Evolutionary conservation across 1,140 invertebrate genomes (phyloP), one percentile per base, ranked within the genome.

Genomic region (Drosophila rhopaloa): DNA sequence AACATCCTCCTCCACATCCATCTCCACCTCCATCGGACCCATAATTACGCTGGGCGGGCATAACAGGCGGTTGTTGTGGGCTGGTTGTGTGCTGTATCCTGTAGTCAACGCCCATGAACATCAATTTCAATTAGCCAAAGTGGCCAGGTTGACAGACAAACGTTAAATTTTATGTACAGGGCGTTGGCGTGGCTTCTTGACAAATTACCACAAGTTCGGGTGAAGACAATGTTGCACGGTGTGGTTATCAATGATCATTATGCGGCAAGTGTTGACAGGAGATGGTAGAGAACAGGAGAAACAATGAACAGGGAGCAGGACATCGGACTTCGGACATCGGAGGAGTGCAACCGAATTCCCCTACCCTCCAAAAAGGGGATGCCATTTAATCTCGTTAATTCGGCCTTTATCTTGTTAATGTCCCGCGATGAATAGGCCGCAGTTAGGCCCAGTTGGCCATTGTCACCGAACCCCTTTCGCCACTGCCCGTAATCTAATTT

Each of bases 81-180:
- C 48, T n/a, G 56, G 9, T 19, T 74, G 38, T 35, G 46, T 43
- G 48, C 24, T 61, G 53, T 73, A 47, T 43, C 43, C 24, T 61
- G 53, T 73, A 47, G 56, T 51, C 50, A 35, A 76, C 81, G 80
- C 85, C 83, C 84, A 84, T 62, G 76, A 73, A 89, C 84, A 89
- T 89, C 84, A 89, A 90, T 89, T 89, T 89, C 85, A 89, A 89
- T 89, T 89, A 89, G 82, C 80, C 85, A 89, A 90, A 89, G 85
- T 89, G 84, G 84, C 85, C 84, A 81, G 73, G 77, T 89, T 89
- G 84, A 81, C 84, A 79, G 73, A 84, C 80, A 78, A 84, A 89
- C 85, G 85, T 89, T 89, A 90, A 89, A 89, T 84, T 89, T 89
- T 84, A 89, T 84, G 84, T 79, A 50, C 77, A 63, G 85, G 84